Evolutionary conservation across 2,888 invertebrate genomes (phyloP).

Genomic region (Amaurobius ferox): DNA sequence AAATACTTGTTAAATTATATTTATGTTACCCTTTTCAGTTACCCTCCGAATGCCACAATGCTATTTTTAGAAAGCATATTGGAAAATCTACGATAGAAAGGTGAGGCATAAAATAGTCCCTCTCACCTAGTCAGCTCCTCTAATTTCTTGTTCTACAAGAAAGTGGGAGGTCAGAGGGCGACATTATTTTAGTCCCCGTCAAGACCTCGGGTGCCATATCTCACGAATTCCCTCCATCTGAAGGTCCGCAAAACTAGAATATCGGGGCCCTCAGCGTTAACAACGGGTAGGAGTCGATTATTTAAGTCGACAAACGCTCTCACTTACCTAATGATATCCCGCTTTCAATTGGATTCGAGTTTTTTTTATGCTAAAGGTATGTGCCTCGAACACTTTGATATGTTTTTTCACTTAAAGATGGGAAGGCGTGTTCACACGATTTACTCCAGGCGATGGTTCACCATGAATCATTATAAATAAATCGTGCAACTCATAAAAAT

Average conservation of each 20-base stretch:
- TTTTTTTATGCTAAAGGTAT: neutral
- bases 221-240: constrained; percentile 37
- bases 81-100: too few species aligned
- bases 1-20: too few species aligned
- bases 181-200: constrained; percentile 52
- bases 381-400: too few species aligned
- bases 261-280: constrained; percentile 11
- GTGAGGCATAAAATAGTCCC: too few species aligned
- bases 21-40: too few species aligned
- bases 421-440: neutral
- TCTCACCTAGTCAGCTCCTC: too few species aligned
- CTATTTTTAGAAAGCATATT: too few species aligned
- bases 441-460: neutral
- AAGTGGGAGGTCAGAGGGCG: constrained; percentile 45
- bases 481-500: too few species aligned
- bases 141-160: constrained; percentile 8
- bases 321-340: constrained; percentile 34
- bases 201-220: constrained; percentile 43
- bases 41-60: too few species aligned
- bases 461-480: too few species aligned
- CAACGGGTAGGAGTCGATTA: constrained; percentile 27
- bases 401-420: too few species aligned
- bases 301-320: constrained; percentile 23
- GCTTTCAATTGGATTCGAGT: neutral
- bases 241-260: neutral